These are phyloP conservation scores for Bradypodion ventrale DNA, from an alignment of 2,797 vertebrate genomes.

Conservation along the genomic window DNA sequence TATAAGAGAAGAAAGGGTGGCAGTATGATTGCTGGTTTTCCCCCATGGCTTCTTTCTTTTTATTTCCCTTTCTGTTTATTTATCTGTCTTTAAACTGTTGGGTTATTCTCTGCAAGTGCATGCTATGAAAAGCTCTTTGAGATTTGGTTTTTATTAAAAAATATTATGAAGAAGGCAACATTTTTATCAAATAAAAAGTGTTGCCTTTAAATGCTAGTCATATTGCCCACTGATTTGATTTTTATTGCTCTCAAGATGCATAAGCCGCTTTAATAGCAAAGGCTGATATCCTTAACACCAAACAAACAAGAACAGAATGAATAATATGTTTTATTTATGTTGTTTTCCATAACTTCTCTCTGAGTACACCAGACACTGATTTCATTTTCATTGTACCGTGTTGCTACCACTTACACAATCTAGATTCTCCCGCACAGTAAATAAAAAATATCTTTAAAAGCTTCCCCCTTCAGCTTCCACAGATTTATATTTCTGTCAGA, in stretches of 20 bases:
- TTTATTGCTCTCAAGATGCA: constrained; percentile 51
- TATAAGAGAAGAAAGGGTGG: constrained; percentile 7
- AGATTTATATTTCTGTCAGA: background rate
- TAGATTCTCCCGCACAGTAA: constrained; percentile 53
- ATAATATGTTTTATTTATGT: constrained; percentile 62
- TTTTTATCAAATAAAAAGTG: constrained; percentile 14
- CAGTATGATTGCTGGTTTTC: constrained; percentile 25
- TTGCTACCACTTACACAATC: constrained; percentile 35
- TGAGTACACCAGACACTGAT: constrained; percentile 35
- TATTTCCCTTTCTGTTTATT: constrained; percentile 42
- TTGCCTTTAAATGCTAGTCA: constrained; percentile 20
- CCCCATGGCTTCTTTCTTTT: background rate
- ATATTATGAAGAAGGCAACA: constrained; percentile 32
- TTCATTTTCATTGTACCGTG: constrained; percentile 51
- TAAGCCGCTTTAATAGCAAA: constrained; percentile 50
- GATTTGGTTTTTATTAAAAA: constrained; percentile 30
- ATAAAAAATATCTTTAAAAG: constrained; percentile 41
- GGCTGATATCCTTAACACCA: constrained; percentile 44
- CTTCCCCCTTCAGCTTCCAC: background rate
- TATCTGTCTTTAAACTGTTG: constrained; percentile 37
- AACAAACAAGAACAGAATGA: constrained; percentile 58
- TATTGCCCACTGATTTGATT: constrained; percentile 49
- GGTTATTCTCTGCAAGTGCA: constrained; percentile 22
- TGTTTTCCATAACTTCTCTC: constrained; percentile 47
- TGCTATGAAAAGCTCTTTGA: constrained; percentile 25